Evolutionary conservation across 2,888 invertebrate species (phyloP), one percentile per base, ranked within the genome.

Genomic region (Plebejus melissa): DNA sequence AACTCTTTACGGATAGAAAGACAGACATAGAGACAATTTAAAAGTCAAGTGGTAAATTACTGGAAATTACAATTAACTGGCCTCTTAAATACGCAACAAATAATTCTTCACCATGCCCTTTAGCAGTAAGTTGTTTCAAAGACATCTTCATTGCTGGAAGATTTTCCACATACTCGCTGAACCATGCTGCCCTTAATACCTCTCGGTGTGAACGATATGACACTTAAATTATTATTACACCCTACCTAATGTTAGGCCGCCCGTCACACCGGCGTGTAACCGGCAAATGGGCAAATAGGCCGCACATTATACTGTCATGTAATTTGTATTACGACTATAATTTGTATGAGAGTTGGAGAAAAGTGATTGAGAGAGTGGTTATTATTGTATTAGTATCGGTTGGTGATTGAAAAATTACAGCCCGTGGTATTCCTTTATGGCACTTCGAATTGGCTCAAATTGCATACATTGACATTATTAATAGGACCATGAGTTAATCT

Each of bases 221-320:
- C 65, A 72, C 74, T 54, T 36, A 58, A 74, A 38, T 57, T 74
- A 74, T 58, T 58, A 74, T 74, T 38, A 65, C 46, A 46, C 41
- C 65, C 32, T 32, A 22, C 60, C 74, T 74, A 74, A 74, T 74
- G 74, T 69, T 71, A 46, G 65, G 69, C 74, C 32, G 74, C 74
- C 16, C 46, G 46, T 74, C 46, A 46, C 74, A 74, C 46, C 41
- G 74, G 36, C 74, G 46, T 74, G 65, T 65, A 74, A 32, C 38
- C 60, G 71, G 71, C 41, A 71, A 71, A 71, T 71, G 71, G 71
- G 28, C 71, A 71, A 74, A 74, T 74, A 65, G 60, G 74, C 32
- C 46, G 69, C 38, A 74, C 41, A 74, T 74, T 57, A 74, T 16
- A 57, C 57, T 38, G 38, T 58, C 74, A 60, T 74, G 58, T 58